Percentiles rank a stretch among this genome's conserved stretches.
phyloP scores from a whole-genome alignment of 2,888 invertebrate species.

The Malthinus flaveolus region DNA sequence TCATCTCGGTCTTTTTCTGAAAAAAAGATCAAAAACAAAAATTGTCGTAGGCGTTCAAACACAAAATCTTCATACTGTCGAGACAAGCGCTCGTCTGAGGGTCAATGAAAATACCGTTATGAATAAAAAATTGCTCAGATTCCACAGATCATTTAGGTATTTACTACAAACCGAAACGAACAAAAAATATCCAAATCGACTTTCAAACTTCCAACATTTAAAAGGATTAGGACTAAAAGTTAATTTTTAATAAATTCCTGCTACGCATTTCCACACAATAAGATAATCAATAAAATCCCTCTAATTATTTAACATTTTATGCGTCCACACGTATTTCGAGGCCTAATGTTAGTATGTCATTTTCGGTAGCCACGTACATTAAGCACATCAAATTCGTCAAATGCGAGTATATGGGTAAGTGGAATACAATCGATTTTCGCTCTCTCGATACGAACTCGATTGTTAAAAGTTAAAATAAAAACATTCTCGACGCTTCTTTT shows the following conservation, averaged over 20 bases:
- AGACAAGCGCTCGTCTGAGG: neutral
- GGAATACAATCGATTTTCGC: conserved; percentile 3
- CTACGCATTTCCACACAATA: neutral
- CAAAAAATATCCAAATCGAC: neutral
- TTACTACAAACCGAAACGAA: neutral
- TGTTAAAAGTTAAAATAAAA: neutral
- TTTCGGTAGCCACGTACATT: neutral
- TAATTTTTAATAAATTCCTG: neutral
- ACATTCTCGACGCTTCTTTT: neutral
- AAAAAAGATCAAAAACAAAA: too few species aligned
- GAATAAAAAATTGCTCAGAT: neutral
- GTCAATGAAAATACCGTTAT: conserved; percentile 5
- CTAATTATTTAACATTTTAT: conserved; percentile 2
- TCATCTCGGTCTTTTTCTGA: too few species aligned
- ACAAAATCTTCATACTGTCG: too few species aligned
- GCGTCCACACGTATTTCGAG: neutral
- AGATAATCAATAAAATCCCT: neutral
- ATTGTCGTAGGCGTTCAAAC: too few species aligned
- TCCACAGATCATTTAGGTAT: neutral
- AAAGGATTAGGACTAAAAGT: too few species aligned
- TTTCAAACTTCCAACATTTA: too few species aligned
- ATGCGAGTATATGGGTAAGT: neutral
- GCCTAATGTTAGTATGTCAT: conserved; percentile 1
- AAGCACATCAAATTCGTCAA: conserved; percentile 3
- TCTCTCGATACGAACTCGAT: neutral